Conservation (phyloP, 1,140 invertebrate genomes). For the Eriocheir sinensis region DNA sequence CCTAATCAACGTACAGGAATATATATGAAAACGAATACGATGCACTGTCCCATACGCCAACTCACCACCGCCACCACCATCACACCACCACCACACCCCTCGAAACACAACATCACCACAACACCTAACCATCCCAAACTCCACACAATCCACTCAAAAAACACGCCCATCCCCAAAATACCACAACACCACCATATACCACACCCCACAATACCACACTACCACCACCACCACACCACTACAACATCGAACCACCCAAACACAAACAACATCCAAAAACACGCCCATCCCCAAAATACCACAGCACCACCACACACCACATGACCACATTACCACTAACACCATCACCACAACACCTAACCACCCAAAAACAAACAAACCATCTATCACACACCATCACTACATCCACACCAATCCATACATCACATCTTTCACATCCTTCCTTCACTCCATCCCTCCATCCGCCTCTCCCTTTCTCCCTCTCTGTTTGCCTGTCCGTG, state of each 20-base stretch:
- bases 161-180: neutral
- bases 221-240: neutral
- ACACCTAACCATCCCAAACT: neutral
- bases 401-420: too few relatives aligned
- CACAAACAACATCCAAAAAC: neutral
- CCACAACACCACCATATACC: constrained; percentile 1
- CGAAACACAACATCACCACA: neutral
- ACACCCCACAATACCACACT: neutral
- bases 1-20: too few relatives aligned
- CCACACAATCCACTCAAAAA: neutral
- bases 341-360: neutral
- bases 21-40: too few relatives aligned
- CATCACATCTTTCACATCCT: too few relatives aligned
- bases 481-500: neutral
- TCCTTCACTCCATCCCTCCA: too few relatives aligned
- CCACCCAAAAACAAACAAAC: too few relatives aligned
- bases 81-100: neutral
- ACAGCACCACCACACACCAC: too few relatives aligned
- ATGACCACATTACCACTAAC: neutral
- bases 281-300: neutral
- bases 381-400: too few relatives aligned
- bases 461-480: too few relatives aligned
- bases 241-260: neutral
- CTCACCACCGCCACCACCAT: neutral
- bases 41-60: too few relatives aligned